These are phyloP conservation scores for Muraenolepis orangiensis DNA, from an alignment of 2,797 vertebrate species.

Conservation along the genomic window DNA sequence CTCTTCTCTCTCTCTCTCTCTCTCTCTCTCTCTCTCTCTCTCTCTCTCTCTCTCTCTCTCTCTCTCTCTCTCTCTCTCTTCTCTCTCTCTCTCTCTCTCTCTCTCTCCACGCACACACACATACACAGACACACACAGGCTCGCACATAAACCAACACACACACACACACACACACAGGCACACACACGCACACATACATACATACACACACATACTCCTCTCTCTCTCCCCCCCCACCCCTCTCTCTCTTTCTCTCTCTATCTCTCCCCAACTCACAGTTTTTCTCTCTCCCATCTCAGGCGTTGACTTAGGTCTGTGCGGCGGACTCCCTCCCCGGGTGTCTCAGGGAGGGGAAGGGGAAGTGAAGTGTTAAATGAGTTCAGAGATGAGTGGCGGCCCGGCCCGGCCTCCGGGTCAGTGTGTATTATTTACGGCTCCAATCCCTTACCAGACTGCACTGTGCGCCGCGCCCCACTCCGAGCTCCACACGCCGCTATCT, in stretches of 20 bases:
- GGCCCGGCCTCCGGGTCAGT: conserved; percentile 80
- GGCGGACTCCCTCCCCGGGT: conserved; percentile 41
- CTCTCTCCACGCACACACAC: too few relatives aligned
- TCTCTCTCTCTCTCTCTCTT: too few relatives aligned
- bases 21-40: too few relatives aligned
- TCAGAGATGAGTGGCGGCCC: conserved; percentile 66
- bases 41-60: too few relatives aligned
- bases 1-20: too few relatives aligned
- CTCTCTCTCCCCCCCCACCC: conserved; percentile 1
- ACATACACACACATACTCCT: conserved; percentile 17
- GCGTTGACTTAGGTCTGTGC: conserved; percentile 26
- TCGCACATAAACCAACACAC: too few relatives aligned
- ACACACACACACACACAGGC: too few relatives aligned
- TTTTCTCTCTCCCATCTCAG: conserved; percentile 4
- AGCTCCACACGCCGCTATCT: conserved; percentile 65
- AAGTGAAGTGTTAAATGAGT: conserved; percentile 62
- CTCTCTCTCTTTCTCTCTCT: not conserved
- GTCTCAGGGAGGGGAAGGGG: conserved; percentile 46
- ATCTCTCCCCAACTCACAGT: not conserved
- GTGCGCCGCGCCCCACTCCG: conserved; percentile 24
- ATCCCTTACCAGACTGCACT: conserved; percentile 60
- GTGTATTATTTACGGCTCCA: conserved; percentile 74
- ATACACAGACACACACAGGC: too few relatives aligned
- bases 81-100: too few relatives aligned
- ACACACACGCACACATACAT: conserved; percentile 24